Percentiles rank a stretch among this genome's conserved stretches.
These are phyloP conservation scores for Plagodis pulveraria DNA, from an alignment of 2,888 invertebrate species.

Conservation along the genomic window DNA sequence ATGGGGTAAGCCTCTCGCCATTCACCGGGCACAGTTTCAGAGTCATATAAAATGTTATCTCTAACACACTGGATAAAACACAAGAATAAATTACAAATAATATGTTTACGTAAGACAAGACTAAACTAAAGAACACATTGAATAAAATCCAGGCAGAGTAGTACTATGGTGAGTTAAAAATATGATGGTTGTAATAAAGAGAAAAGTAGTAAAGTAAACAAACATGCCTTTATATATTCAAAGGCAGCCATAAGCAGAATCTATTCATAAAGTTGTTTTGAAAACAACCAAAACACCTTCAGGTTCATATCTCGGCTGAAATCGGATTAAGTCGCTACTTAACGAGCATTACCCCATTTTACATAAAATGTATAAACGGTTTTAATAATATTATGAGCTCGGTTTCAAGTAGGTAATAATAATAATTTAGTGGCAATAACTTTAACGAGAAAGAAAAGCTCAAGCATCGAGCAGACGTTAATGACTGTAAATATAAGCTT, in stretches of 20 bases:
- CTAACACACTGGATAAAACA: no score
- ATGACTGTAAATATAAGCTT: conserved; percentile 13
- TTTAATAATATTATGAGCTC: conserved; percentile 28
- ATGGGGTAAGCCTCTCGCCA: no score
- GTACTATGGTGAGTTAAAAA: not conserved
- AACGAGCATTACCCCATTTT: conserved; percentile 36
- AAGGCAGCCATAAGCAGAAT: not conserved
- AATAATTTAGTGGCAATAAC: conserved; percentile 24
- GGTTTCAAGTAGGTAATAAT: conserved; percentile 29
- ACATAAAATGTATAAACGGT: conserved; percentile 25
- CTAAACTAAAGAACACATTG: no score
- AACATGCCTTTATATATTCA: not conserved
- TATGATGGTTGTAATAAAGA: not conserved
- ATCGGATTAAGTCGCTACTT: conserved; percentile 40
- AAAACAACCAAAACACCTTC: conserved; percentile 23
- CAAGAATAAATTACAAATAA: no score
- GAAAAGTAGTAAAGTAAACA: not conserved
- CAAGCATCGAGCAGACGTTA: conserved; percentile 16
- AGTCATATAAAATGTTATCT: no score
- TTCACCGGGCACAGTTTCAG: no score
- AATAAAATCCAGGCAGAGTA: no score
- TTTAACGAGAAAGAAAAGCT: conserved; percentile 25
- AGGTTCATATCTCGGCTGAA: conserved; percentile 36
- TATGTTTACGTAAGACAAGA: no score
- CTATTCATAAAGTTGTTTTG: conserved; percentile 25